phyloP scores from a whole-genome alignment of 2,113 vertebrate genomes.

The Rhea americana region DNA sequence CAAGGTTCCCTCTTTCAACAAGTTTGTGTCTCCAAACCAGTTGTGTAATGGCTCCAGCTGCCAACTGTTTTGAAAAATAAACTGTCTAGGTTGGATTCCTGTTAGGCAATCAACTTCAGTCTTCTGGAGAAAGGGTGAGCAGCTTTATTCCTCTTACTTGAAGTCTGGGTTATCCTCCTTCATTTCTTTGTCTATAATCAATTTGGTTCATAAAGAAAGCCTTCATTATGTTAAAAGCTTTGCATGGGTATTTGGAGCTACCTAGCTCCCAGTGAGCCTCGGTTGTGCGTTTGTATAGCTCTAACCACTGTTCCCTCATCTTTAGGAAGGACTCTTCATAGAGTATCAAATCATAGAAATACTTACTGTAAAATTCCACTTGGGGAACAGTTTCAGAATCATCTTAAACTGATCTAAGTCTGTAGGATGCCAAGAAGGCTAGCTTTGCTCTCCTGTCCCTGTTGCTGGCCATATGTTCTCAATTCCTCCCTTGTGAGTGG shows the following conservation, averaged over 20 bases:
- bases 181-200: background rate
- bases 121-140: constrained; percentile 37
- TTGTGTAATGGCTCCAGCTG: constrained; percentile 51
- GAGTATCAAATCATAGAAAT: background rate
- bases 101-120: constrained; percentile 63
- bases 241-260: background rate
- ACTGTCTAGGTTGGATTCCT: constrained; percentile 55
- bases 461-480: too few species aligned
- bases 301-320: background rate
- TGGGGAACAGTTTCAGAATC: background rate
- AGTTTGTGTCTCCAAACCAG: constrained; percentile 35
- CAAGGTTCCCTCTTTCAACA: constrained; percentile 63
- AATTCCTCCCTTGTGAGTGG: too few species aligned
- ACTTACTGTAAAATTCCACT: background rate
- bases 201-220: background rate
- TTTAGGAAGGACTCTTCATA: background rate
- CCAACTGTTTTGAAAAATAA: constrained; percentile 64
- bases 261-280: background rate
- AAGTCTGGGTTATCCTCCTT: constrained; percentile 14
- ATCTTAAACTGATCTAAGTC: background rate
- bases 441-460: background rate
- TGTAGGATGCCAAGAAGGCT: background rate
- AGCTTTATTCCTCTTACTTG: constrained; percentile 41
- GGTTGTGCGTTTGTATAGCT: background rate
- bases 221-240: background rate